phyloP scores from a whole-genome alignment of 2,113 vertebrate genomes.

The Macquaria australasica region DNA sequence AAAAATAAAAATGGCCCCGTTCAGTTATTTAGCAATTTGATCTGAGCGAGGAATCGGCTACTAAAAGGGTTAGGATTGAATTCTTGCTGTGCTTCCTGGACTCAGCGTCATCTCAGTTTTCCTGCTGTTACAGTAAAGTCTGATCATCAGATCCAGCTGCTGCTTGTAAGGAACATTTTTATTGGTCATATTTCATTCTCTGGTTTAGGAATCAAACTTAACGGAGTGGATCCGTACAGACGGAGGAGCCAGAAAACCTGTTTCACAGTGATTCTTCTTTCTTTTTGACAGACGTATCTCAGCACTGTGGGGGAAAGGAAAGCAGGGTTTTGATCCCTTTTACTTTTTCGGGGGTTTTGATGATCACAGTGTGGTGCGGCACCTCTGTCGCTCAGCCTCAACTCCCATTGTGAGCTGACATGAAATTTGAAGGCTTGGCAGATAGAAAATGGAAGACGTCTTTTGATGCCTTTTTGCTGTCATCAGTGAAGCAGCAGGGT shows the following conservation, averaged over 20 bases:
- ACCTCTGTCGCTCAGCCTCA: not conserved
- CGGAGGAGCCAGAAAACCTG: not conserved
- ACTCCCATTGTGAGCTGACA: slow-evolving; percentile 15
- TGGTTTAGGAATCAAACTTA: not conserved
- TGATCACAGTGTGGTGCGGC: not conserved
- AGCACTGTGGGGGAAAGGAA: not conserved
- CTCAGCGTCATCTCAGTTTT: not conserved
- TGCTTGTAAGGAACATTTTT: not conserved
- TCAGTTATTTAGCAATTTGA: not conserved
- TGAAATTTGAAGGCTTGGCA: not conserved
- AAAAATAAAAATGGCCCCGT: not conserved
- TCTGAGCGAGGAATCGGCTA: not conserved
- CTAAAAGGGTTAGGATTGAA: slow-evolving; percentile 44
- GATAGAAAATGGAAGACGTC: not conserved
- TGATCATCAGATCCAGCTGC: not conserved
- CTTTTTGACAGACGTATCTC: not conserved
- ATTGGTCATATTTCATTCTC: slow-evolving; percentile 15
- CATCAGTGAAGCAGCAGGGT: slow-evolving; percentile 6
- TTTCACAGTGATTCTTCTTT: not conserved
- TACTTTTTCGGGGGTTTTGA: not conserved
- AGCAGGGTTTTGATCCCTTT: slow-evolving; percentile 5
- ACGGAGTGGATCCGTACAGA: not conserved
- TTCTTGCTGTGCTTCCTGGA: not conserved
- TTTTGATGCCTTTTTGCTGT: not conserved
- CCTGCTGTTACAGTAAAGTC: slow-evolving; percentile 41